These are phyloP conservation scores for silkworm (Bombyx mori) DNA, from an alignment of 1,140 invertebrate species.

Conservation along the genomic window ASM3026992v2 NC_085111.1:14216001-14216500, in stretches of 20 bases:
- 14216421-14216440: conserved; percentile 52
- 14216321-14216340: conserved; percentile 70
- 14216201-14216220: conserved; percentile 71
- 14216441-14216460: conserved; percentile 75
- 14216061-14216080: conserved; percentile 76
- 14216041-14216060: conserved; percentile 77
- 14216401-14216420: conserved; percentile 59
- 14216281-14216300: conserved; percentile 59
- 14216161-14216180: conserved; percentile 76
- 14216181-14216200: conserved; percentile 73
- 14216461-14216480: conserved; percentile 77
- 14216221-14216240: conserved; percentile 62
- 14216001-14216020: conserved; percentile 75
- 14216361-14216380: conserved; percentile 76
- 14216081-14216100: conserved; percentile 76
- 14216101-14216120: conserved; percentile 74
- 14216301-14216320: conserved; percentile 59
- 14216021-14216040: conserved; percentile 75
- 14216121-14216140: conserved; percentile 61
- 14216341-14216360: conserved; percentile 73
- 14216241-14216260: conserved; percentile 71
- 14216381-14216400: conserved; percentile 47
- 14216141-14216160: conserved; percentile 76
- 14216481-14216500: conserved; percentile 72
- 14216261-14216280: conserved; percentile 63